phyloP scores from a whole-genome alignment of 2,888 invertebrate genomes.

The Leucoma salicis region DNA sequence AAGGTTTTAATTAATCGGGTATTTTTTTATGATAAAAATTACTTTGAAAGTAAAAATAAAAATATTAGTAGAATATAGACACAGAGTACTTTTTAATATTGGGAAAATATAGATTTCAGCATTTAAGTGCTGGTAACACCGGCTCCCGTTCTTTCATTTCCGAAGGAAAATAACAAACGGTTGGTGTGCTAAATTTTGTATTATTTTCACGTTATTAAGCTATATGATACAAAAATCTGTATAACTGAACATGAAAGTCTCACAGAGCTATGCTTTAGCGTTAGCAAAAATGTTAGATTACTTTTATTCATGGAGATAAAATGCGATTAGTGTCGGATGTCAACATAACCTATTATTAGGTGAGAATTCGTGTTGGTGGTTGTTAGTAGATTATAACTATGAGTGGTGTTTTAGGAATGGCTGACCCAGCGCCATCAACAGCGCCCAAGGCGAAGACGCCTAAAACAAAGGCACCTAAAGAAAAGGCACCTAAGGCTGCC shows the following conservation, averaged over 20 bases:
- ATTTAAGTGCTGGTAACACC: constrained; percentile 57
- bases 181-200: constrained; percentile 55
- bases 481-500: constrained; percentile 79
- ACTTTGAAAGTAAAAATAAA: no score
- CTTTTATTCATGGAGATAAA: constrained; percentile 45
- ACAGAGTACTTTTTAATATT: no score
- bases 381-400: constrained; percentile 25
- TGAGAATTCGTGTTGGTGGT: constrained; percentile 20
- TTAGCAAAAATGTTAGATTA: constrained; percentile 43
- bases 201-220: constrained; percentile 30
- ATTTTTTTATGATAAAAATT: no score
- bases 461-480: constrained; percentile 82
- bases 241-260: constrained; percentile 15
- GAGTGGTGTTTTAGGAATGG: constrained; percentile 80
- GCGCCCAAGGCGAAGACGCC: constrained; percentile 79
- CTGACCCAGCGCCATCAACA: constrained; percentile 81
- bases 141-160: constrained; percentile 62
- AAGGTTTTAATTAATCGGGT: no score
- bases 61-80: no score
- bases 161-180: constrained; percentile 62
- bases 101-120: no score
- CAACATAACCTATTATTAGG: constrained; percentile 68
- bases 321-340: constrained; percentile 61
- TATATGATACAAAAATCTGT: constrained; percentile 40
- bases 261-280: constrained; percentile 13